A percentile compares a stretch with the other conserved stretches of the same genome.
phyloP scores from a whole-genome alignment of 1,140 invertebrate species.

The Trigoniulus corallinus region DNA sequence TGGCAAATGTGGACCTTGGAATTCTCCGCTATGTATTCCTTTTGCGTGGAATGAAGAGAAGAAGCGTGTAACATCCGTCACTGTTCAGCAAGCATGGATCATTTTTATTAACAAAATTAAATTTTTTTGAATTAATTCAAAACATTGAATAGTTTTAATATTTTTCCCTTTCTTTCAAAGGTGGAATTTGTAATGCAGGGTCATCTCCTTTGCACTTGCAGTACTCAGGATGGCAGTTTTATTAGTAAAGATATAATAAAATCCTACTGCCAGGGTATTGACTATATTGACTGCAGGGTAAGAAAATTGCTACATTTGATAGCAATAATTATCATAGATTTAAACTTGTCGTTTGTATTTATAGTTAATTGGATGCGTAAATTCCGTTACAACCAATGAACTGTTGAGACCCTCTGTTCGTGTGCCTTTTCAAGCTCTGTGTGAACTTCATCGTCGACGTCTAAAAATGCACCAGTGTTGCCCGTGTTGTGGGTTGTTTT shows the following conservation, averaged over 20 bases:
- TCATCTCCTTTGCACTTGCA: neutral
- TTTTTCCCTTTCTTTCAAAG: neutral
- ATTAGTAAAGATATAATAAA: neutral
- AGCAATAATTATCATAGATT: neutral
- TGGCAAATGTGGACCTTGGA: too few relatives aligned
- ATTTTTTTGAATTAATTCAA: neutral
- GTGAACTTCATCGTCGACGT: constrained; percentile 57
- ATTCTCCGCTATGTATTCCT: neutral
- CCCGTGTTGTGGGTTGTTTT: constrained; percentile 76
- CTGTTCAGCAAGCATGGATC: neutral
- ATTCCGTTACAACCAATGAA: constrained; percentile 41
- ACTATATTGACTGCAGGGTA: neutral
- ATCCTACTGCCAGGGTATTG: neutral
- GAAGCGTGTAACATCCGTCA: neutral
- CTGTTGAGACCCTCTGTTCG: constrained; percentile 55
- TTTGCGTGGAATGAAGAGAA: neutral
- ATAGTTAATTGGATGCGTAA: constrained; percentile 55
- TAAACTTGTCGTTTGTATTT: neutral
- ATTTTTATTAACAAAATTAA: neutral
- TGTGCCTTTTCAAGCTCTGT: constrained; percentile 68
- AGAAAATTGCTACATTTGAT: neutral
- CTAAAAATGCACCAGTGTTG: constrained; percentile 71
- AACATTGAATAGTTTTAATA: neutral
- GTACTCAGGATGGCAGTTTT: neutral
- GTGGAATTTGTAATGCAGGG: neutral